These are phyloP conservation scores for Popillia japonica DNA, from an alignment of 1,140 invertebrate species.

Conservation along the genomic window DNA sequence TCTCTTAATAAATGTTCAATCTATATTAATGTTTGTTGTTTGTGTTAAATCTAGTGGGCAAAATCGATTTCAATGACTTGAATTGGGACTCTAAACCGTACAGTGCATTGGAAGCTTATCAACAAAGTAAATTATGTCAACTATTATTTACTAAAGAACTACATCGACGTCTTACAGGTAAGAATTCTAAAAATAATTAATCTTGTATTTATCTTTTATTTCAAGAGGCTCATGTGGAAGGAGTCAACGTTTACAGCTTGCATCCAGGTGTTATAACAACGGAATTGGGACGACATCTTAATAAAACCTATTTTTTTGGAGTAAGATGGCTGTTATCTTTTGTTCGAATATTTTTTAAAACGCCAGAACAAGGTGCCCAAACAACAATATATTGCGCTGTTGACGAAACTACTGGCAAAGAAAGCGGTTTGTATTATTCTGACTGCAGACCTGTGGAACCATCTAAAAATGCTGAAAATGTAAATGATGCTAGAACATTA, in stretches of 20 bases:
- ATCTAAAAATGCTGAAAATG: slow-evolving; percentile 61
- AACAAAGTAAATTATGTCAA: slow-evolving; percentile 80
- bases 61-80: slow-evolving; percentile 75
- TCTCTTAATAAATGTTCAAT: neutral
- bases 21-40: neutral
- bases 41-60: slow-evolving; percentile 61
- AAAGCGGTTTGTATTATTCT: slow-evolving; percentile 70
- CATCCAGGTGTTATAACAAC: slow-evolving; percentile 80
- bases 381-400: slow-evolving; percentile 81
- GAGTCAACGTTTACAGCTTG: slow-evolving; percentile 72
- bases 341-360: slow-evolving; percentile 66
- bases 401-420: slow-evolving; percentile 70
- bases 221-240: slow-evolving; percentile 61
- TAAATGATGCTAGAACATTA: slow-evolving; percentile 70
- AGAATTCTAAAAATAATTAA: neutral
- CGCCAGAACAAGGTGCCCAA: slow-evolving; percentile 76
- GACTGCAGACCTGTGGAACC: slow-evolving; percentile 66
- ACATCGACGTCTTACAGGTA: slow-evolving; percentile 65
- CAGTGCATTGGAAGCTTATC: slow-evolving; percentile 67
- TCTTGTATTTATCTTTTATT: slow-evolving; percentile 35
- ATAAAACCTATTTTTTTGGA: slow-evolving; percentile 63
- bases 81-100: slow-evolving; percentile 71
- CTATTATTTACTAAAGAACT: slow-evolving; percentile 76
- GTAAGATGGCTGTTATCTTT: slow-evolving; percentile 51
- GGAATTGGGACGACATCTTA: slow-evolving; percentile 75